These are phyloP conservation scores for Harpegnathos saltator DNA, from an alignment of 1,140 invertebrate genomes.

Conservation along the genomic window DNA sequence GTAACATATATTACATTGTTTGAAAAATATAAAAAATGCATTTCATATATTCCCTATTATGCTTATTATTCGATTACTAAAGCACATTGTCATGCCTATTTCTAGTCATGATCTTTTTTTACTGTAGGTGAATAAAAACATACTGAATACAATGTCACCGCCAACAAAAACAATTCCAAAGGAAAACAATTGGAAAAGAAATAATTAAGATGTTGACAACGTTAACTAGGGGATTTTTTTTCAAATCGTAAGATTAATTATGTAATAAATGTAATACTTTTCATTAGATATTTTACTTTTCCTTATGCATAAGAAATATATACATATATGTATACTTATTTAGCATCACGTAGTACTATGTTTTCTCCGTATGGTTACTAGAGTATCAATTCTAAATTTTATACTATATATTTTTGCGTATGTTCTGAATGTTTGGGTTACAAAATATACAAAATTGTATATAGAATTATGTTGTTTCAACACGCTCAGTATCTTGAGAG, in stretches of 20 bases:
- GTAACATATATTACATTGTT: neutral
- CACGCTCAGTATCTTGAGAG: neutral
- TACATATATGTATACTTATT: too few species aligned
- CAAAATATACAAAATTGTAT: too few species aligned
- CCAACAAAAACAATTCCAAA: neutral
- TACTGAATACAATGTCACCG: neutral
- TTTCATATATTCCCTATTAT: neutral
- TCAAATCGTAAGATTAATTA: neutral
- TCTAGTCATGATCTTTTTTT: neutral
- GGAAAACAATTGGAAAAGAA: slow-evolving; percentile 8
- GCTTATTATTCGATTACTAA: neutral
- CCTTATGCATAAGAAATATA: too few species aligned
- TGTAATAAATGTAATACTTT: neutral
- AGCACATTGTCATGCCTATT: neutral
- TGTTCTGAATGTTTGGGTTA: too few species aligned
- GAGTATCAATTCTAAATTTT: too few species aligned
- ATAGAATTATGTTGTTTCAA: slow-evolving; percentile 20
- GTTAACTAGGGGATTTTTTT: neutral
- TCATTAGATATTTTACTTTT: too few species aligned
- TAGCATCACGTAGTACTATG: too few species aligned
- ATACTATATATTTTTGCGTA: too few species aligned
- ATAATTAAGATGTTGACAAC: neutral
- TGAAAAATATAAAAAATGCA: neutral
- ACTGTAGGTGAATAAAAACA: slow-evolving; percentile 18
- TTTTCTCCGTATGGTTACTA: too few species aligned